Evolutionary conservation across 2,888 invertebrate species (phyloP).

Genomic region (Agrotis exclamationis): DNA sequence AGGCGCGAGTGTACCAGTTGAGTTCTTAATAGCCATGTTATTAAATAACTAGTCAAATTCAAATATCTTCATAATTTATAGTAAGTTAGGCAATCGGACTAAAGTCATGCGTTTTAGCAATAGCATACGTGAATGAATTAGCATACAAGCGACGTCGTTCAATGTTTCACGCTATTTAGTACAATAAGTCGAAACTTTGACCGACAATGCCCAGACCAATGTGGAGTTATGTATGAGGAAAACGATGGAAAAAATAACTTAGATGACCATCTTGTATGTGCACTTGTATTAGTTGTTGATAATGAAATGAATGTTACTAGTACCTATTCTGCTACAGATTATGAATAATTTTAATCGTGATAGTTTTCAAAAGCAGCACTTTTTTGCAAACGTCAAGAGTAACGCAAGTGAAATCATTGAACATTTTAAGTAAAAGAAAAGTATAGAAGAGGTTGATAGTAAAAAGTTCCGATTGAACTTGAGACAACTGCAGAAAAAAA

Average conservation of each 20-base stretch:
- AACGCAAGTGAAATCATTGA: background rate
- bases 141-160: slow-evolving; percentile 43
- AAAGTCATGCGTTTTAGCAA: slow-evolving; percentile 25
- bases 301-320: background rate
- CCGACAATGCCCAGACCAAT: slow-evolving; percentile 35
- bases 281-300: background rate
- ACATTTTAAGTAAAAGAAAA: background rate
- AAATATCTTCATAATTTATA: too few species aligned
- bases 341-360: background rate
- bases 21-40: background rate
- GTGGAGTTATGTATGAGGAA: slow-evolving; percentile 46
- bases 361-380: background rate
- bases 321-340: background rate
- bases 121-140: slow-evolving; percentile 48
- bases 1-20: too few species aligned
- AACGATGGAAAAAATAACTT: slow-evolving; percentile 9
- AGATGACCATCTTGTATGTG: slow-evolving; percentile 8
- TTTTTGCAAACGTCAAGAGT: background rate
- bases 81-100: slow-evolving; percentile 13
- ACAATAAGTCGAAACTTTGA: slow-evolving; percentile 54
- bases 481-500: background rate
- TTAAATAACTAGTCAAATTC: background rate
- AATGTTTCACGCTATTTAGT: slow-evolving; percentile 58
- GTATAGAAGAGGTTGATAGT: too few species aligned
- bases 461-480: too few species aligned